Evolutionary conservation across 2,797 vertebrate species (phyloP), one percentile per base, ranked within the genome.

Genomic region (Molossus molossus): DNA sequence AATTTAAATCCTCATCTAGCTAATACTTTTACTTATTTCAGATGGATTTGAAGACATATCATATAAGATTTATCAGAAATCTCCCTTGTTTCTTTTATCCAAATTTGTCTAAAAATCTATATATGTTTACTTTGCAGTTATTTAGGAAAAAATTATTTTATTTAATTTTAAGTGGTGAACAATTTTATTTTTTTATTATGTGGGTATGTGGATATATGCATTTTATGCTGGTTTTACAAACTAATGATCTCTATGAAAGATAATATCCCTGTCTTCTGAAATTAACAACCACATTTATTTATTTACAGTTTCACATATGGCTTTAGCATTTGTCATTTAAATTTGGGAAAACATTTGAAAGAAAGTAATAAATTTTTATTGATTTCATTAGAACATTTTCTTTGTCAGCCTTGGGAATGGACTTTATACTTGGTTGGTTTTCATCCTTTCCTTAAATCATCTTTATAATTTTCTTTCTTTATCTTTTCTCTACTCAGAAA

Each of bases 121-220:
- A 58, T 65, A n/a, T 67, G 57, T 60, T 76, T 27, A 81, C 15
- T 60, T 65, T 84, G 3, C 23, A 90, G 21, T 64, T 94, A 72
- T 91, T 95, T 84, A 65, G 82, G 33, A 95, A 60, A 95, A 95
- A 87, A 79, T 60, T 23, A 25, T 18, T 57, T 80, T 29, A 89
- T 82, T 80, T 92, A 67, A 76, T 77, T 77, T 57, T 83, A 87
- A 94, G 62, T 60, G 40, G 6, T 62, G 9, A 92, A 13, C 50
- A 90, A 50, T 94, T 89, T 91, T 77, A 70, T 50, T 80, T 69
- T 94, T 95, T 95, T 86, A 76, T 79, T 83, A 58, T 37, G 9
- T 27, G 29, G 6, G 1, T 70, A 40, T 70, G 65, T 62, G 29
- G 23, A 69, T 70, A 33, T 67, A 45, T 11, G 23, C 17, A 75